Base-by-base conservation (phyloP, 2,113 vertebrate genomes). In the Rhynchopsitta pachyrhyncha region DNA sequence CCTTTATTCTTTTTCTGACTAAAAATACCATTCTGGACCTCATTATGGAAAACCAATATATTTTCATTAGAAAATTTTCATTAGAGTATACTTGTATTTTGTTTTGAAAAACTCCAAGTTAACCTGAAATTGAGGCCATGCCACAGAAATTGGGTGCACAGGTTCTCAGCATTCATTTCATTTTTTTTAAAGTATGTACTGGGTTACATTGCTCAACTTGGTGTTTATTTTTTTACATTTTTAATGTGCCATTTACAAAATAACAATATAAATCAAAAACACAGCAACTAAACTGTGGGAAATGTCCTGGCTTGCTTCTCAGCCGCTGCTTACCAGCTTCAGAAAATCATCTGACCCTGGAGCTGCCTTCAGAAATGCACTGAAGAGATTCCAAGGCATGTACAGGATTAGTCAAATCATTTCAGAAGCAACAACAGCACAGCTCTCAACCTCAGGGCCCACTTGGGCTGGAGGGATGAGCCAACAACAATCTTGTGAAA, bases 251-350 rank as follows among this genome's bases (percentile, higher is more conserved):
- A 69, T 78, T 93, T 96, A 52, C 76, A 90, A 96, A 97, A 92
- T 81, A 94, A 68, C 52, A 86, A 75, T 68, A 86, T 90, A 95
- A 96, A n/a, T n/a, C n/a, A n/a, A n/a, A n/a, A n/a, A n/a, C n/a
- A 52, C 90, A 92, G 81, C 83, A 89, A 75, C 28, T 68, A 77
- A 95, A 94, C 19, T 96, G 92, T 94, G 88, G 90, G 93, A 95
- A 96, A 91, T 19, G 23, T 62, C 17, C 85, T 95, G 95, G 92
- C 92, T 95, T 10, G 11, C 80, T 63, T 95, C 42, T 88, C 52
- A 93, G 47, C 8, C 62, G 6, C 24, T 88, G 74, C 83, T 92
- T 90, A 69, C 90, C 92, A 96, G 60, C 57, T 88, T 94, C 82
- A 92, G 73, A 96, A 97, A 88, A 71, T 91, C 66, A 47, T 90